phyloP scores from a whole-genome alignment of 1,140 invertebrate species.

The Megalonaias nervosa region DNA sequence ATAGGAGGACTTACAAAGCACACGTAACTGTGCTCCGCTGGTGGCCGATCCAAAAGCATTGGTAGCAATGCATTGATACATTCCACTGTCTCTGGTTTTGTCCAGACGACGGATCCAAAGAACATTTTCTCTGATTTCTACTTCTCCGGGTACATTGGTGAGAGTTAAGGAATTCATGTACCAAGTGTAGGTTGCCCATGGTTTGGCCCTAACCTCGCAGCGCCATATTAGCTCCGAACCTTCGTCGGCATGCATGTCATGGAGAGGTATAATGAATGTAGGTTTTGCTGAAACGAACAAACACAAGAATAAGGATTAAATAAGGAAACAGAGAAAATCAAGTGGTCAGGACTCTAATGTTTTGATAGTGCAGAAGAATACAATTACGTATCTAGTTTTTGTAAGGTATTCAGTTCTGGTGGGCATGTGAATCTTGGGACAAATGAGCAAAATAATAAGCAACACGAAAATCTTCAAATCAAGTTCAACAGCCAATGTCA shows the following conservation, averaged over 20 bases:
- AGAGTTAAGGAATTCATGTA: slow-evolving; percentile 76
- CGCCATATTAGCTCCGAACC: slow-evolving; percentile 87
- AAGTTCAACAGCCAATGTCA: too few relatives aligned
- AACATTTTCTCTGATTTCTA: slow-evolving; percentile 55
- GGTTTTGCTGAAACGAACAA: slow-evolving; percentile 80
- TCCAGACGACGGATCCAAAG: slow-evolving; percentile 46
- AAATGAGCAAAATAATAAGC: too few relatives aligned
- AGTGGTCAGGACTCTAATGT: too few relatives aligned
- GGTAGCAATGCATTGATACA: slow-evolving; percentile 94
- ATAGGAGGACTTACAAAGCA: slow-evolving; percentile 70
- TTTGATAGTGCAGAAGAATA: too few relatives aligned
- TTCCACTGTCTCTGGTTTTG: slow-evolving; percentile 81
- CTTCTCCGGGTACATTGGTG: slow-evolving; percentile 70
- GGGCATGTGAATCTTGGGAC: too few relatives aligned
- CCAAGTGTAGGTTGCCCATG: slow-evolving; percentile 94
- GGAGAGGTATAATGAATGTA: slow-evolving; percentile 92
- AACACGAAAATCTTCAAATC: too few relatives aligned
- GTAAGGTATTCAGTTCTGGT: too few relatives aligned
- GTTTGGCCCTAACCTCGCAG: slow-evolving; percentile 96
- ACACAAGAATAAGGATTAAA: neutral
- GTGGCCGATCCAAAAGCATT: slow-evolving; percentile 91
- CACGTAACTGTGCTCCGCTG: slow-evolving; percentile 90
- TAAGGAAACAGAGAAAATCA: too few relatives aligned
- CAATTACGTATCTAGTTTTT: too few relatives aligned
- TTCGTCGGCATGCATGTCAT: slow-evolving; percentile 91